phyloP scores from a whole-genome alignment of 2,888 invertebrate genomes.

The Eudemis profundana region DNA sequence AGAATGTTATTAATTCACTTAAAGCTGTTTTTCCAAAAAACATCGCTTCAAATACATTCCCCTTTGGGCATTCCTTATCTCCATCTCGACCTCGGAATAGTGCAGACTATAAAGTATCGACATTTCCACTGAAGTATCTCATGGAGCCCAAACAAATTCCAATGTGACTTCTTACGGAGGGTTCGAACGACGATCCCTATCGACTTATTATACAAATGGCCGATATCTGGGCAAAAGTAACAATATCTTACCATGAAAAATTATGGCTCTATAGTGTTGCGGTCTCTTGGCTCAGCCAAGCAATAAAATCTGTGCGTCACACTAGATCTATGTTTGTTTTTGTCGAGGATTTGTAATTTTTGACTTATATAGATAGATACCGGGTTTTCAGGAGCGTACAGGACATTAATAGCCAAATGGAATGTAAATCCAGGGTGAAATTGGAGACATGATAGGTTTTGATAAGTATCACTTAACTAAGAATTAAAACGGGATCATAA shows the following conservation, averaged over 20 bases:
- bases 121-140: constrained; percentile 54
- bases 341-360: neutral
- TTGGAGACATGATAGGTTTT: too few relatives aligned
- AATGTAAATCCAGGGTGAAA: too few relatives aligned
- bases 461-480: too few relatives aligned
- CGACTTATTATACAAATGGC: constrained; percentile 80
- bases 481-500: too few relatives aligned
- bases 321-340: constrained; percentile 14
- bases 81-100: constrained; percentile 45
- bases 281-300: constrained; percentile 42
- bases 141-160: constrained; percentile 63
- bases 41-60: constrained; percentile 10
- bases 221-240: constrained; percentile 65
- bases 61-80: constrained; percentile 41
- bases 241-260: constrained; percentile 48
- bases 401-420: too few relatives aligned
- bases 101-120: constrained; percentile 50
- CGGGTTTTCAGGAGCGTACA: too few relatives aligned
- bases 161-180: constrained; percentile 62
- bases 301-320: constrained; percentile 43
- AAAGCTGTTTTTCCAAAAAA: constrained; percentile 12
- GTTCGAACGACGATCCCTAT: constrained; percentile 71
- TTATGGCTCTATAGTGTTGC: constrained; percentile 42
- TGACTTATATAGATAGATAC: too few relatives aligned
- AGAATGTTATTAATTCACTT: neutral